Percentiles rank a stretch among this genome's conserved stretches.
Conservation (phyloP, 2,113 vertebrate genomes). For the Dicrurus megarhynchus region DNA sequence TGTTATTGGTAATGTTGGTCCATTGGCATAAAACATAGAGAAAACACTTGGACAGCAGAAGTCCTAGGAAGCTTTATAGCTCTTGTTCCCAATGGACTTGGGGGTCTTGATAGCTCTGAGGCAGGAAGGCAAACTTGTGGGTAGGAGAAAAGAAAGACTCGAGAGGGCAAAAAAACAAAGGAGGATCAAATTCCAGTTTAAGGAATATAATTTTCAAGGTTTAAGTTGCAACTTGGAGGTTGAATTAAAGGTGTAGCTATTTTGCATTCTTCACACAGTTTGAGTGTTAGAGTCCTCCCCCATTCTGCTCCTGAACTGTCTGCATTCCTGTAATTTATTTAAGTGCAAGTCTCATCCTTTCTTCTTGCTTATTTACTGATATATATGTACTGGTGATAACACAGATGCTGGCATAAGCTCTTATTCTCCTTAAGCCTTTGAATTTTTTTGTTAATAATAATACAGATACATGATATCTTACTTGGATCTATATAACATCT, state of each 20-base stretch:
- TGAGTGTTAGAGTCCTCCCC: neutral
- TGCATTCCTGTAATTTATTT: neutral
- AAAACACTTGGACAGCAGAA: neutral
- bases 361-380: neutral
- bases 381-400: neutral
- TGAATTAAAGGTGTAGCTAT: neutral
- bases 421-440: neutral
- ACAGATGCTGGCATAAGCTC: neutral
- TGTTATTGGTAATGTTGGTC: neutral
- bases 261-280: neutral
- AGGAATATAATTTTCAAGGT: neutral
- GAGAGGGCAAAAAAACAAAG: neutral
- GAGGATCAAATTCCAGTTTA: neutral
- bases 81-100: neutral
- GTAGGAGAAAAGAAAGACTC: neutral
- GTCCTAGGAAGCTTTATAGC: neutral
- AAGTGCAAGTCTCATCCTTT: neutral
- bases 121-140: neutral
- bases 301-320: neutral
- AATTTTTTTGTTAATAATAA: neutral
- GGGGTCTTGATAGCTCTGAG: neutral
- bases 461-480: neutral
- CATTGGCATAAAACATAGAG: neutral
- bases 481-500: neutral
- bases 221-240: neutral